Evolutionary conservation across 2,113 vertebrate genomes (phyloP).

Genomic region (Formicarius rufipectus): DNA sequence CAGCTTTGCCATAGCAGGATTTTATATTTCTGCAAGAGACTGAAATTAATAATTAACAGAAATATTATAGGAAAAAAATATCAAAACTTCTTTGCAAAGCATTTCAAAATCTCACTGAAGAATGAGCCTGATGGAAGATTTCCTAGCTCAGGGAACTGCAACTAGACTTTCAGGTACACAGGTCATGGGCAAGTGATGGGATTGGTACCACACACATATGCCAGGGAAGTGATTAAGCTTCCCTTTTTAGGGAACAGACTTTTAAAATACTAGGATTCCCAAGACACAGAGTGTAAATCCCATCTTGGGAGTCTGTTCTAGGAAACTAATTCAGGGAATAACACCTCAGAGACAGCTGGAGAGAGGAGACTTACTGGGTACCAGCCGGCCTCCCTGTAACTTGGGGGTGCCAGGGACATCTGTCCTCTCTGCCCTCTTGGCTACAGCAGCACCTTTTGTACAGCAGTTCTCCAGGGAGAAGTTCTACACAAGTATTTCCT

Average conservation of each 20-base stretch:
- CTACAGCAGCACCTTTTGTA: neutral
- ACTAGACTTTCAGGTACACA: fast-evolving
- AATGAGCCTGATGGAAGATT: neutral
- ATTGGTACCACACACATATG: neutral
- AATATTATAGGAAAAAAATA: neutral
- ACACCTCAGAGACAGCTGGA: neutral
- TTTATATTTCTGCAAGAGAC: neutral
- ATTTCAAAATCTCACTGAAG: neutral
- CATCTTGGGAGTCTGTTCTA: neutral
- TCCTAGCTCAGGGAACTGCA: neutral
- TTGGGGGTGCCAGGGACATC: neutral
- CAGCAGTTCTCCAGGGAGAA: neutral
- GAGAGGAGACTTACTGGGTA: neutral
- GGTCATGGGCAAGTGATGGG: neutral
- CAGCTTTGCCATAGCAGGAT: neutral
- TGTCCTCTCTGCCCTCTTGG: neutral
- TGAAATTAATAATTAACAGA: neutral
- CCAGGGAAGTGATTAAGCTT: neutral
- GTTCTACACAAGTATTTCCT: neutral
- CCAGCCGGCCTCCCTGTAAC: neutral
- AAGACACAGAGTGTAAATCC: neutral
- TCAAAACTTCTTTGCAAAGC: neutral
- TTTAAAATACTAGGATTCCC: neutral
- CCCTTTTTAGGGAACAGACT: neutral
- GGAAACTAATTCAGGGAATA: neutral